Conservation (phyloP, 2,113 vertebrate species). For the Pseudopipra pipra region DNA sequence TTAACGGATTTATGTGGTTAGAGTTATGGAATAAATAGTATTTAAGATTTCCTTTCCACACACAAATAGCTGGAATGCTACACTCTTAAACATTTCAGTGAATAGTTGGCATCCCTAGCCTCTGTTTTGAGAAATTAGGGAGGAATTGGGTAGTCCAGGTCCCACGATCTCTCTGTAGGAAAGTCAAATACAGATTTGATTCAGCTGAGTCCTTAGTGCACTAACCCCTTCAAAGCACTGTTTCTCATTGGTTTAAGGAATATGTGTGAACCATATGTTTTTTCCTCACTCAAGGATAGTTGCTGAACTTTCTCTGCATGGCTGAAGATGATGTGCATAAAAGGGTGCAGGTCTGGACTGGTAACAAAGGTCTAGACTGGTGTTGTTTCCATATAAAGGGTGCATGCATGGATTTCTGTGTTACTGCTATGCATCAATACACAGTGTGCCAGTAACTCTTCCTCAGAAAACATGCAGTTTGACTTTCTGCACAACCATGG, state of each 20-base stretch:
- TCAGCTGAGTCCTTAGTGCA: background rate
- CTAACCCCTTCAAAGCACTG: background rate
- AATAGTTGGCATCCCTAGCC: background rate
- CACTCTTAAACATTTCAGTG: background rate
- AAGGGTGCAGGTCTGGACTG: background rate
- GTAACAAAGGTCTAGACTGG: background rate
- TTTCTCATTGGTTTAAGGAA: background rate
- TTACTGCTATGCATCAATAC: background rate
- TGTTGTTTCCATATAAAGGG: background rate
- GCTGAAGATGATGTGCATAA: background rate
- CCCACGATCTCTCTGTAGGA: background rate
- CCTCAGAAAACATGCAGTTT: background rate
- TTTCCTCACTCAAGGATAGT: background rate
- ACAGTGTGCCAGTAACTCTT: background rate
- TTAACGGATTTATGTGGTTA: background rate
- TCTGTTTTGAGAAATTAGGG: background rate
- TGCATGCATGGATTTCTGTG: background rate
- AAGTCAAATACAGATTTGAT: background rate
- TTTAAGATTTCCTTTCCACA: background rate
- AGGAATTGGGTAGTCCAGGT: background rate
- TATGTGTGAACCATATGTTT: accelerated
- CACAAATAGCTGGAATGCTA: background rate
- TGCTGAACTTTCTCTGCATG: background rate
- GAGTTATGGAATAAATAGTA: background rate
- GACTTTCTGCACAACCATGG: background rate